Conservation (phyloP, 2,888 invertebrate genomes). For the Tetranychus truncatus region DNA sequence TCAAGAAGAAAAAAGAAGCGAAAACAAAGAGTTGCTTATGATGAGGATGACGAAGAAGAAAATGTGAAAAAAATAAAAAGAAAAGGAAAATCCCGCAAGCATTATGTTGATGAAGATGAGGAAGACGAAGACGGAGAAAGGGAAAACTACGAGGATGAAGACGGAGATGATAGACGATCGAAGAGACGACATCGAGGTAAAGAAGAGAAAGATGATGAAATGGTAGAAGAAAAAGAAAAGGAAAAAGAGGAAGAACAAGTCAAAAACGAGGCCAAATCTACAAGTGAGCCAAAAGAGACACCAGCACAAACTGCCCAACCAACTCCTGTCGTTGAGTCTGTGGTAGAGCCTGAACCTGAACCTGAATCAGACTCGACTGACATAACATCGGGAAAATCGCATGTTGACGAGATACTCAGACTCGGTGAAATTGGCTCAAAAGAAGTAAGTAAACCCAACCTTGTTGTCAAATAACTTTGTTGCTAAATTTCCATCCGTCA, state of each 20-base stretch:
- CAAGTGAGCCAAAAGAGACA: constrained; percentile 27
- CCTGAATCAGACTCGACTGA: constrained; percentile 48
- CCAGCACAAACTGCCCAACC: background rate
- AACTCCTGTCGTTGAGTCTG: constrained; percentile 9
- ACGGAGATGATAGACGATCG: background rate
- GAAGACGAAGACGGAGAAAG: background rate
- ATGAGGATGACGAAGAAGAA: constrained; percentile 12
- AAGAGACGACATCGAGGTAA: constrained; percentile 15
- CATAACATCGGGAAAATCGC: constrained; percentile 34
- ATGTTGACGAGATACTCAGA: constrained; percentile 41
- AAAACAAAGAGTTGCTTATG: constrained; percentile 14
- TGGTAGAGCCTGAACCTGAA: constrained; percentile 19
- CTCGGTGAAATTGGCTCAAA: constrained; percentile 44
- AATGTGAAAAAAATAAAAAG: constrained; percentile 27
- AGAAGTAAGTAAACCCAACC: constrained; percentile 15
- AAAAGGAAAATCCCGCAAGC: constrained; percentile 18
- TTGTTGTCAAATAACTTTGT: background rate
- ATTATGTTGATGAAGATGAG: background rate
- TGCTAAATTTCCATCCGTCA: background rate
- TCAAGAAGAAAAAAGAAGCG: background rate
- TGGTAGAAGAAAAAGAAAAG: constrained; percentile 14
- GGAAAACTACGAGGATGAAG: background rate
- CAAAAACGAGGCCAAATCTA: constrained; percentile 13
- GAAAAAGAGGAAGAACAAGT: constrained; percentile 20
- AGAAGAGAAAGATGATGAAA: background rate